Conservation (phyloP, 2,113 vertebrate species). For the Gambusia holbrooki region DNA sequence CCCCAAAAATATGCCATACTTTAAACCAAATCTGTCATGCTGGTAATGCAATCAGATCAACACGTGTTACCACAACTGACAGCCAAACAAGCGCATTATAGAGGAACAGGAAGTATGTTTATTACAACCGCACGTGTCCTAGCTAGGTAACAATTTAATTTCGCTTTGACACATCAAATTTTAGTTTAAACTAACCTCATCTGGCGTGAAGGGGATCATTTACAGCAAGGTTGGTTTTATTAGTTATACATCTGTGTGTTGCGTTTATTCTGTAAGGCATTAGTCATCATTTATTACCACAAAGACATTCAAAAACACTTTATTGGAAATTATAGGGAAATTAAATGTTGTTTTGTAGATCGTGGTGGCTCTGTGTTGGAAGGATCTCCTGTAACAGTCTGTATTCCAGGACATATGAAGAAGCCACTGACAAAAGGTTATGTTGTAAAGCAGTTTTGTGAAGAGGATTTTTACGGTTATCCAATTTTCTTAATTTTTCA, state of each 20-base stretch:
- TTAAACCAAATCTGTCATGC: not conserved
- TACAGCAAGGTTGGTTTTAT: not conserved
- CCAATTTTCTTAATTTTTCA: no score
- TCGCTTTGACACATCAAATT: slow-evolving; percentile 2
- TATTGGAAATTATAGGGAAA: no score
- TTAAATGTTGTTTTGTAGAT: no score
- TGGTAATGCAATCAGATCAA: slow-evolving; percentile 15
- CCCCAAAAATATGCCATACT: not conserved
- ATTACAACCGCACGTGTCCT: slow-evolving; percentile 35
- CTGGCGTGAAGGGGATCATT: not conserved
- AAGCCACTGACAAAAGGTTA: no score
- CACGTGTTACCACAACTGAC: slow-evolving; percentile 59
- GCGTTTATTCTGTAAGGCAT: not conserved
- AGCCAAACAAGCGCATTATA: slow-evolving; percentile 32
- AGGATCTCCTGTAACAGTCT: no score
- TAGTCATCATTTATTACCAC: no score
- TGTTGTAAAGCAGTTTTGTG: no score
- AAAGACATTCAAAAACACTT: no score
- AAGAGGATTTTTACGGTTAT: no score
- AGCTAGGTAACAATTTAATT: not conserved
- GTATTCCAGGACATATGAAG: no score
- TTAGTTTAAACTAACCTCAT: not conserved
- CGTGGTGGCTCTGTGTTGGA: no score
- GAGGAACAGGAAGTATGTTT: slow-evolving; percentile 55
- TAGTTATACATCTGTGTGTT: not conserved